These are phyloP conservation scores for Pammene fasciana DNA, from an alignment of 2,888 invertebrate species.

Conservation along the genomic window DNA sequence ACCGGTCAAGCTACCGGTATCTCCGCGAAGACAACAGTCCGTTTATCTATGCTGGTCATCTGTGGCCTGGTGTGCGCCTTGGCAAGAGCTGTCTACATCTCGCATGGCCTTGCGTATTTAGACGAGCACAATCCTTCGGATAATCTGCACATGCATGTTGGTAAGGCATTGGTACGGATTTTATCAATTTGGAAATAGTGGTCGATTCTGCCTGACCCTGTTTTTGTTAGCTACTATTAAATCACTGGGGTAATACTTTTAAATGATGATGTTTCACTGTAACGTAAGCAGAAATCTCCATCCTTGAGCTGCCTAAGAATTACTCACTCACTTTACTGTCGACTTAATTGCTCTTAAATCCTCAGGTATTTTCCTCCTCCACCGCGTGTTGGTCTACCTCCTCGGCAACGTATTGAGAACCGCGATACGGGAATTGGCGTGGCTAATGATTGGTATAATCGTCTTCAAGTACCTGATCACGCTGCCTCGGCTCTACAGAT, in stretches of 20 bases:
- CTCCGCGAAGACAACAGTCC: constrained; percentile 8
- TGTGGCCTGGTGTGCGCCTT: constrained; percentile 15
- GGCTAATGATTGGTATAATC: constrained; percentile 27
- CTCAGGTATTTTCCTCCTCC: constrained; percentile 20
- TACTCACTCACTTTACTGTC: not conserved
- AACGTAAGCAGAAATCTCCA: too few species aligned
- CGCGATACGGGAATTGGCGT: not conserved
- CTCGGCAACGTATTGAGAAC: constrained; percentile 10
- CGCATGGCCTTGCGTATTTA: constrained; percentile 32
- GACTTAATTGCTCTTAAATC: not conserved
- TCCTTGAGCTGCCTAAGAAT: not conserved
- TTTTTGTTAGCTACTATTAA: too few species aligned
- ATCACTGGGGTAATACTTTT: too few species aligned
- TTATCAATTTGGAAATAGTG: too few species aligned
- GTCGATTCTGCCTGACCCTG: too few species aligned
- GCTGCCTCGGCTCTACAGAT: constrained; percentile 11
- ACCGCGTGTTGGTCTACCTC: constrained; percentile 10
- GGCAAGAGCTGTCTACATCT: constrained; percentile 2
- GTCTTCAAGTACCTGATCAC: constrained; percentile 3
- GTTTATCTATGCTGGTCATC: constrained; percentile 18
- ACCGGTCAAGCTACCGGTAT: not conserved
- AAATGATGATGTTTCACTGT: too few species aligned
- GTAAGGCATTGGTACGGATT: not conserved
- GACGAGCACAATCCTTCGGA: constrained; percentile 27
- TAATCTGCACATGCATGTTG: constrained; percentile 28